Conservation (phyloP, 2,113 vertebrate genomes). For the Odontesthes bonariensis region DNA sequence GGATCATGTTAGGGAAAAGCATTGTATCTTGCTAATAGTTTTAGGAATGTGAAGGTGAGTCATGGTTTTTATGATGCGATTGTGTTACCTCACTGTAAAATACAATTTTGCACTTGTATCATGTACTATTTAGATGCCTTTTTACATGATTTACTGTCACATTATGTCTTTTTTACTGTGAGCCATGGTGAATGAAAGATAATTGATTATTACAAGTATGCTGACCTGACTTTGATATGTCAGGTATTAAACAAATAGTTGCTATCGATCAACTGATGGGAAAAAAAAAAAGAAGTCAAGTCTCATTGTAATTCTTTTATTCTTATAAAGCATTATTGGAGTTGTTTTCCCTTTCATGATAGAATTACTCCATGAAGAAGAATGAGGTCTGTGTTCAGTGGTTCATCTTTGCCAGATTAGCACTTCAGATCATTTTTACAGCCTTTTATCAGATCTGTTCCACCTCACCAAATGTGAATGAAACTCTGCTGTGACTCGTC, state of each 20-base stretch:
- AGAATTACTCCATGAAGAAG: conserved; percentile 8
- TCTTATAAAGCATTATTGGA: conserved; percentile 50
- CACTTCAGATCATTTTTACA: conserved; percentile 66
- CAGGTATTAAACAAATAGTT: conserved; percentile 30
- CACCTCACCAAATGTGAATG: conserved; percentile 75
- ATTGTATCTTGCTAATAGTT: conserved; percentile 49
- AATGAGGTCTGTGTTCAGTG: conserved; percentile 38
- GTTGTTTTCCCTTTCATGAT: conserved; percentile 25
- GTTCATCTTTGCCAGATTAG: conserved; percentile 28
- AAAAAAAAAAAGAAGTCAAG: conserved; percentile 45
- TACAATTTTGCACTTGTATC: conserved; percentile 81
- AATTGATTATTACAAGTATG: conserved; percentile 31
- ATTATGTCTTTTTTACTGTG: conserved; percentile 59
- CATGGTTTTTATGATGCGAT: conserved; percentile 65
- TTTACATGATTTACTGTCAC: conserved; percentile 68
- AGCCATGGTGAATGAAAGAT: conserved; percentile 49
- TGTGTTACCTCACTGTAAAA: conserved; percentile 82
- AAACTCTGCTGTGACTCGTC: conserved; percentile 48
- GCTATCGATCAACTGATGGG: conserved; percentile 35
- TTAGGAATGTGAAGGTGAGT: conserved; percentile 51
- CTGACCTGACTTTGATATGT: conserved; percentile 34
- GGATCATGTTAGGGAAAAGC: conserved; percentile 35
- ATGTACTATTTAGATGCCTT: conserved; percentile 76
- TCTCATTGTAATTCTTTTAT: conserved; percentile 44
- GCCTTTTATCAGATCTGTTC: conserved; percentile 54